phyloP scores from a whole-genome alignment of 1,140 invertebrate species.

The Calliopsis andreniformis region DNA sequence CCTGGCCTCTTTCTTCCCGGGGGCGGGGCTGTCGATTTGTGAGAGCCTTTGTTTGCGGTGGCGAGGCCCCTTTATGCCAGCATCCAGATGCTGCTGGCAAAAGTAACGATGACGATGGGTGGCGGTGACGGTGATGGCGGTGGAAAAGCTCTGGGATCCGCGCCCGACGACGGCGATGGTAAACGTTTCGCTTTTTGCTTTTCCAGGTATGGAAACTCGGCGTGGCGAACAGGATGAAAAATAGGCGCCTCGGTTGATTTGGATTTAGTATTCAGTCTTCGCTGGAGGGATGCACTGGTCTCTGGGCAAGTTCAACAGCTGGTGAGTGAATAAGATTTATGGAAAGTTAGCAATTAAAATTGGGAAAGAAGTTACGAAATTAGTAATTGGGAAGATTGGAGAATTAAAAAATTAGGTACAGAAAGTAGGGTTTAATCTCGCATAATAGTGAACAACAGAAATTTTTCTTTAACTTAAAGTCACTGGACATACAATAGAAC shows the following conservation, averaged over 20 bases:
- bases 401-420: too few species aligned
- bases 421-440: too few species aligned
- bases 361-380: too few species aligned
- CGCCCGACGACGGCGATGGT: background rate
- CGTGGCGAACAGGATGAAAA: constrained; percentile 44
- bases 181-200: background rate
- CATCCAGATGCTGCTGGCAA: constrained; percentile 49
- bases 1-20: constrained; percentile 39
- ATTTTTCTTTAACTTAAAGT: too few species aligned
- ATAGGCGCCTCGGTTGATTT: constrained; percentile 7
- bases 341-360: too few species aligned
- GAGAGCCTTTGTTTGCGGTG: constrained; percentile 66
- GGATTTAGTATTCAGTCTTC: constrained; percentile 20
- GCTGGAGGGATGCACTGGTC: background rate
- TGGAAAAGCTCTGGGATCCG: too few species aligned
- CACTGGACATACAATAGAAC: too few species aligned
- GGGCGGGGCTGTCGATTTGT: constrained; percentile 64
- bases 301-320: too few species aligned
- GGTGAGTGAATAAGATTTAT: too few species aligned
- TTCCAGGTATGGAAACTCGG: constrained; percentile 36
- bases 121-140: background rate
- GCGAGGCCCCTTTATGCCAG: constrained; percentile 34
- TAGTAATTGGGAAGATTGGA: too few species aligned
- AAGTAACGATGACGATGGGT: background rate
- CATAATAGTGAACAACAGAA: too few species aligned